A percentile compares a stretch with the other conserved stretches of the same genome.
These are phyloP conservation scores for Sinelater perroti DNA, from an alignment of 2,888 invertebrate species.

Conservation along the genomic window DNA sequence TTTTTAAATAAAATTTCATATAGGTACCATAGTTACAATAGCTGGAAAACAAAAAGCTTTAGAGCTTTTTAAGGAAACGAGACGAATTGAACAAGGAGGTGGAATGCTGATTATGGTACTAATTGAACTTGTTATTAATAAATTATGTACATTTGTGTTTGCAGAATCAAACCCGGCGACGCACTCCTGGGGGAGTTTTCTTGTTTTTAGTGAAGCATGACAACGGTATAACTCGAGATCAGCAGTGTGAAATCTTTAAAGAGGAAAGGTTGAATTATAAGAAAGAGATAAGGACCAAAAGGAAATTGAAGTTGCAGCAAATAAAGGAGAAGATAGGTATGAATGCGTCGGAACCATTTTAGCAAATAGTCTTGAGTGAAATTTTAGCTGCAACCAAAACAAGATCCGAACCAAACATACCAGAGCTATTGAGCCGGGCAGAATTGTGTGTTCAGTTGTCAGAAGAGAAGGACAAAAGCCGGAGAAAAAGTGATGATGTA, in stretches of 20 bases:
- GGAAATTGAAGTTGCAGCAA: slow-evolving; percentile 71
- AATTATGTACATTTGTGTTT: neutral
- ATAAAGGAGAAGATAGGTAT: slow-evolving; percentile 64
- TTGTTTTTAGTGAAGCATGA: slow-evolving; percentile 82
- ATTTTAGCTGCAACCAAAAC: slow-evolving; percentile 33
- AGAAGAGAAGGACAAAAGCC: slow-evolving; percentile 49
- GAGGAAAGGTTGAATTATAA: slow-evolving; percentile 69
- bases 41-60: slow-evolving; percentile 79
- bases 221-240: slow-evolving; percentile 70
- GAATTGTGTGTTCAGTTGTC: slow-evolving; percentile 61
- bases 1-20: neutral
- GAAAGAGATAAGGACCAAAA: slow-evolving; percentile 66
- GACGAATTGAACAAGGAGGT: slow-evolving; percentile 81
- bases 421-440: slow-evolving; percentile 70
- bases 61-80: slow-evolving; percentile 80
- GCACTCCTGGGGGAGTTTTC: slow-evolving; percentile 89
- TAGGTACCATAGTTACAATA: slow-evolving; percentile 75
- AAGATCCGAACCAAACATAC: slow-evolving; percentile 58
- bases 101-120: slow-evolving; percentile 85
- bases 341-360: slow-evolving; percentile 6
- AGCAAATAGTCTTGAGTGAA: too few species aligned
- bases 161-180: slow-evolving; percentile 79
- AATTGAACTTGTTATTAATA: neutral
- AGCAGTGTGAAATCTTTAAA: slow-evolving; percentile 73
- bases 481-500: slow-evolving; percentile 63